Base-by-base conservation (phyloP, 1,140 invertebrate genomes). In the Scaptomyza pallida region DNA sequence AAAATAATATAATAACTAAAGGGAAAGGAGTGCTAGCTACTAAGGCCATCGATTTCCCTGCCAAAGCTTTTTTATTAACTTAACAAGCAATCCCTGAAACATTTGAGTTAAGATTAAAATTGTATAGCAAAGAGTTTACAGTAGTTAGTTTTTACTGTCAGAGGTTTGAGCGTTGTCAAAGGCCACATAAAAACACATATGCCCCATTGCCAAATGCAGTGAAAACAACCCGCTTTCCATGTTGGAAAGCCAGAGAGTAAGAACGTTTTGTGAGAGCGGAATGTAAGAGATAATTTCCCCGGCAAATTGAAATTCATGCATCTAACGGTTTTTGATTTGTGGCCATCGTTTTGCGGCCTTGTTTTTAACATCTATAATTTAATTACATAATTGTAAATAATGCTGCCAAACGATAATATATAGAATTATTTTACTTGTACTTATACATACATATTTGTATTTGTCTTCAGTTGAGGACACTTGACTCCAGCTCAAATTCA, bases 251-350 rank as follows among this genome's bases (percentile, higher is more conserved):
- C 3, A 21, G 17, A 16, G 57, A 19, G 8, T 3, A 23, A 10
- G 16, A 37, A 1, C 15, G n/a, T 26, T 26, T 19, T n/a, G 13
- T 0, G 44, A 62, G 16, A 30, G 9, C 10, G 5, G n/a, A 19
- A 2, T 0, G 12, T 0, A 60, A 68, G 60, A 70, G 67, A 13
- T 26, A 63, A 70, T 63, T 63, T 2, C 67, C 67, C 67, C 65
- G 40, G 57, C 59, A 63, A 63, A 55, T 35, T 55, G 50, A 48
- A 56, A 70, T 50, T 63, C 43, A 48, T 30, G 33, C 12, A 43
- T 13, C 35, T 51, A 63, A 61, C 50, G 59, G 43, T 10, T 55
- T 43, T 15, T 17, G 51, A 6, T 9, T 6, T 51, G 33, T 54
- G 19, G 37, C 47, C 8, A 35, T 19, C 19, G 19, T 26, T 4